Conservation (phyloP, 1,140 invertebrate species). For the Anastatus disparis region DNA sequence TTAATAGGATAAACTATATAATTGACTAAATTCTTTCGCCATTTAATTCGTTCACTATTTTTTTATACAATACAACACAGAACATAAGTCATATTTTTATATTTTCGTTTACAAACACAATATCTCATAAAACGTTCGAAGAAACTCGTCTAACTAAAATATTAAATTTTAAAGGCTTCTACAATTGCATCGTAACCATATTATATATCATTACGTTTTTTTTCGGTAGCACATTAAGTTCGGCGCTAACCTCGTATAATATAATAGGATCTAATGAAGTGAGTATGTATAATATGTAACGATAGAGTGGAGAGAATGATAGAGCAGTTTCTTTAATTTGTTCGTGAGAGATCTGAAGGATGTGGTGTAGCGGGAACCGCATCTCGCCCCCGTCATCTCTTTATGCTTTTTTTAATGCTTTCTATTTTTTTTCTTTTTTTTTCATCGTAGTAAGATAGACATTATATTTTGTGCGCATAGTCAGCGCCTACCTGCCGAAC, state of each 20-base stretch:
- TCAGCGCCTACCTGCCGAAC: conserved; percentile 76
- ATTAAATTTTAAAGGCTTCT: conserved; percentile 39
- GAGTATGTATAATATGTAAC: conserved; percentile 5
- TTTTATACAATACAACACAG: conserved; percentile 38
- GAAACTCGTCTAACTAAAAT: conserved; percentile 13
- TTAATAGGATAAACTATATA: conserved; percentile 35
- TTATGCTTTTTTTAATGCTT: too few relatives aligned
- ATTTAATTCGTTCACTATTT: background rate
- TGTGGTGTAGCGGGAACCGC: conserved; percentile 66
- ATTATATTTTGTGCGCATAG: background rate
- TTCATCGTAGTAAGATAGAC: conserved; percentile 4
- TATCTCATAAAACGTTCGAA: conserved; percentile 30
- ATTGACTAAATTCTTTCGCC: conserved; percentile 23
- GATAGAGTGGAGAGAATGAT: conserved; percentile 24
- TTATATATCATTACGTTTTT: conserved; percentile 20
- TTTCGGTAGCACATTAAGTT: conserved; percentile 7
- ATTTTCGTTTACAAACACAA: conserved; percentile 29
- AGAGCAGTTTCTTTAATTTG: conserved; percentile 28
- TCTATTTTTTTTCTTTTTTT: conserved; percentile 17
- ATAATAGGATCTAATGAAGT: conserved; percentile 26
- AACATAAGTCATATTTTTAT: conserved; percentile 20
- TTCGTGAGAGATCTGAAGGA: conserved; percentile 52
- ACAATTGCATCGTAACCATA: conserved; percentile 23
- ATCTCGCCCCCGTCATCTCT: conserved; percentile 59
- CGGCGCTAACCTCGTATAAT: too few relatives aligned